These are phyloP conservation scores for Eciton burchellii DNA, from an alignment of 1,140 invertebrate species.

Conservation along the genomic window DNA sequence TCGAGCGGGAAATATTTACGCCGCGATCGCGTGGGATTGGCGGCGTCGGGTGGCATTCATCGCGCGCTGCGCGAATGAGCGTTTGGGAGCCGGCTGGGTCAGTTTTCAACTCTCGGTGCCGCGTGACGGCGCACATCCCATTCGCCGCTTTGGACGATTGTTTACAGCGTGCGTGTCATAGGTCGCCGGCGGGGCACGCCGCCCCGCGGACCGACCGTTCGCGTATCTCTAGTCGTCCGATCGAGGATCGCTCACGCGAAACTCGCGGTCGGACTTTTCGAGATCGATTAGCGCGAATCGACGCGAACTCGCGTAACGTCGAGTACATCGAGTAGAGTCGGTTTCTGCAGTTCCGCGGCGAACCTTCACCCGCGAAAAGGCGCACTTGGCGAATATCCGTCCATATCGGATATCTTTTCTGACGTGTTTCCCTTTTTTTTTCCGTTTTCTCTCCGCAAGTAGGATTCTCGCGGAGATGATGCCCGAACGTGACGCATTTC, in stretches of 20 bases:
- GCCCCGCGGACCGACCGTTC: not conserved
- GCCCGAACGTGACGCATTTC: too few relatives aligned
- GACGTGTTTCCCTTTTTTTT: too few relatives aligned
- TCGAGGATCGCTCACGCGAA: not conserved
- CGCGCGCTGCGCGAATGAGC: conserved; percentile 74
- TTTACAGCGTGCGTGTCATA: conserved; percentile 78
- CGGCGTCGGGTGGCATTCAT: conserved; percentile 70
- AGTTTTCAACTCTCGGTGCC: conserved; percentile 74
- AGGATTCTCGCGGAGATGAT: too few relatives aligned
- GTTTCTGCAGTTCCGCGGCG: too few relatives aligned
- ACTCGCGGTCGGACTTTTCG: not conserved
- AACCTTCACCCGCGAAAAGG: too few relatives aligned
- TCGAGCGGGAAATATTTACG: conserved; percentile 73
- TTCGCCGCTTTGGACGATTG: conserved; percentile 75
- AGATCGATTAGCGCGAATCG: not conserved
- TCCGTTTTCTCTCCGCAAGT: too few relatives aligned
- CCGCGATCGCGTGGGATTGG: conserved; percentile 65
- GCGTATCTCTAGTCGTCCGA: not conserved
- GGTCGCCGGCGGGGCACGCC: conserved; percentile 65
- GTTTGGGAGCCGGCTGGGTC: conserved; percentile 64
- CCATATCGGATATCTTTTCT: too few relatives aligned
- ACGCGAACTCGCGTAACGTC: not conserved
- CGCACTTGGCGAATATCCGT: too few relatives aligned
- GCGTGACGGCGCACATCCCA: conserved; percentile 75
- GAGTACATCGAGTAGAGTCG: too few relatives aligned